Evolutionary conservation across 2,797 vertebrate species (phyloP), one percentile per base, ranked within the genome.

Genomic region (Hippopotamyrus pictus): DNA sequence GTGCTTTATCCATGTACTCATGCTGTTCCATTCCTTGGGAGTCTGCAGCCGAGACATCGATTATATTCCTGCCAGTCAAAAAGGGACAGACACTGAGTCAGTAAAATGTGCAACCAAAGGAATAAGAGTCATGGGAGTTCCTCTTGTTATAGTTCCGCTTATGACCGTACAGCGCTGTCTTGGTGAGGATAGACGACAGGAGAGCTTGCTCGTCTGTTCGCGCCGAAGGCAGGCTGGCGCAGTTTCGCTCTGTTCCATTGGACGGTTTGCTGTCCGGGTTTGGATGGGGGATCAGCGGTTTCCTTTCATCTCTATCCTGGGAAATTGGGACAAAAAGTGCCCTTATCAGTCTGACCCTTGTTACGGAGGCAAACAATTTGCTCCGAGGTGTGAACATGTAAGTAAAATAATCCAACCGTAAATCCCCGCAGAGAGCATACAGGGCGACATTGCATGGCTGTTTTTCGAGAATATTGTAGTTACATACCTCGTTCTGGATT

Each of bases 11-110:
- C 98, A 99, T 99, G 95, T 98, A 99, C 90, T 99, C 98, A 3
- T 99, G 98, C 91, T 98, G 98, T 91, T 99, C 98, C 97, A 99
- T 98, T 90, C 98, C 97, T 93, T 98, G 97, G 1, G 98, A 98
- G 88, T 99, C 98, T 0, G 98, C 97, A 46, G 98, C 98, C 0
- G 97, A 98, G 88, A 99, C 98, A 9, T 99, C 98, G 0, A 99
- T 99, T 93, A 99, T 99, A 93, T 98, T 99, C 94, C 98, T 99
- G 92, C 3, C 14, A 37, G 59, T 22, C 11, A 25, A 33, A 83
- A 6, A 51, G 62, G 48, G 84, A 48, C 82, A 57, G 83, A 84
- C 50, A 86, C 14, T 19, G 33, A 25, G 62, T 88, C 54, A 79
- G n/a, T 69, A 25, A 48, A 44, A 44, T 84, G 82, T 5, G 3